Evolutionary conservation across 2,797 vertebrate species (phyloP), one percentile per base, ranked within the genome.

Genomic region (Manis javanica): DNA sequence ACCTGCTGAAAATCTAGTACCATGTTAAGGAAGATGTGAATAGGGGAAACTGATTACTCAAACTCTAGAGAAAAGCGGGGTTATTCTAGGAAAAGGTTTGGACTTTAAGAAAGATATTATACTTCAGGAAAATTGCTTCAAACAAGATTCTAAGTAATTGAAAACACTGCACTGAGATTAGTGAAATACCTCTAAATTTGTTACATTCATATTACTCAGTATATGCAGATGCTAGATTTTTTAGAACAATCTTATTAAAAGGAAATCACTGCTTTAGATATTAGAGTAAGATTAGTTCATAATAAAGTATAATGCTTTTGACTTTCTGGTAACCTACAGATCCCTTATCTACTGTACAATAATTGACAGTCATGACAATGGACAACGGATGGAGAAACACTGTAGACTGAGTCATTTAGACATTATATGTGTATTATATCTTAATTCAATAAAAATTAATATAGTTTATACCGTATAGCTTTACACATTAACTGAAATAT

Each of bases 301-400:
- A 91, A 92, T 51, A 87, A 89, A 93, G 92, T 84, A 86, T 5
- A 49, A n/a, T 34, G 91, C 39, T 94, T 95, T 31, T 55, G 53
- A 86, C 53, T 93, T 95, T 89, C 72, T 57, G 26, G 3, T 61
- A 85, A 85, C n/a, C 57, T 85, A 6, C 9, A 55, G 37, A 18
- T 55, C n/a, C 29, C 53, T 71, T 53, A 55, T 59, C 29, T 89
- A 75, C 19, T 10, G 29, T 71, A 66, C 18, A 68, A 63, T 87
- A 78, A 82, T 15, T 55, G 66, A 37, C 46, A 51, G 53, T 90
- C 24, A 75, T 75, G 75, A 21, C 53, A 87, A 64, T 49, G 31
- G 31, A 59, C 10, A 61, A 86, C 49, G 46, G 11, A 69, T 26
- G 72, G 31, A 49, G 85, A 92, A 87, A 12, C 23, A 86, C 15